Base-by-base conservation (phyloP, 1,140 invertebrate species). In the Platyscapa corneri region DNA sequence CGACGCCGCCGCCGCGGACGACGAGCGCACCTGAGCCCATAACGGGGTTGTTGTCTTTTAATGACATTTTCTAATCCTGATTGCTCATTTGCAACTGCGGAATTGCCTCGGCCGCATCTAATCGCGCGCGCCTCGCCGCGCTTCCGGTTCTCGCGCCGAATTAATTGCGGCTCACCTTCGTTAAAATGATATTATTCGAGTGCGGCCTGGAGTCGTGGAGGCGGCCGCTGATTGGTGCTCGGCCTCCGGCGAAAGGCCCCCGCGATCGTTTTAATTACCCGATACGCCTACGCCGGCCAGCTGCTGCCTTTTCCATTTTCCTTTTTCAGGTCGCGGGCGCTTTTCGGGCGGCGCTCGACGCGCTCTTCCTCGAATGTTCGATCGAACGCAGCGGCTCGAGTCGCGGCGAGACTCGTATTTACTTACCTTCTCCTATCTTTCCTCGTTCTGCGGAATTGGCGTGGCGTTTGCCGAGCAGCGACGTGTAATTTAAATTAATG, bases 21-120 rank as follows among this genome's bases (percentile, higher is more conserved):
- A 53, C 1, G 1, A 53, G 16, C 8, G 18, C 7, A 53, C 20
- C 27, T 23, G 1, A 20, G 53, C 12, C 2, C 3, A 56, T 16
- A 56, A 20, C 18, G 18, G 53, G 18, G 8, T 56, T 20, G 53
- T 77, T 76, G 72, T 79, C 75, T 88, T 83, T 88, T 92, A 91
- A 91, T 91, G 90, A 91, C 90, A 89, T 90, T 91, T 91, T 91
- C 90, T 92, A 92, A 92, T 90, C 88, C 88, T 89, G 88, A 91
- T 91, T 90, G 74, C 86, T 56, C 72, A 76, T 86, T 81, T 74
- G 85, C 77, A 80, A 84, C 75, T 49, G 89, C 83, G 77, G 87
- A 83, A 88, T 88, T 87, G 86, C 86, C 8, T 81, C 5, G 30
- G 78, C 27, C 23, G 27, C 20, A 85, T 89, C 89, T 91, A 90